These are phyloP conservation scores for Choristoneura fumiferana DNA, from an alignment of 1,140 invertebrate species.

Conservation along the genomic window DNA sequence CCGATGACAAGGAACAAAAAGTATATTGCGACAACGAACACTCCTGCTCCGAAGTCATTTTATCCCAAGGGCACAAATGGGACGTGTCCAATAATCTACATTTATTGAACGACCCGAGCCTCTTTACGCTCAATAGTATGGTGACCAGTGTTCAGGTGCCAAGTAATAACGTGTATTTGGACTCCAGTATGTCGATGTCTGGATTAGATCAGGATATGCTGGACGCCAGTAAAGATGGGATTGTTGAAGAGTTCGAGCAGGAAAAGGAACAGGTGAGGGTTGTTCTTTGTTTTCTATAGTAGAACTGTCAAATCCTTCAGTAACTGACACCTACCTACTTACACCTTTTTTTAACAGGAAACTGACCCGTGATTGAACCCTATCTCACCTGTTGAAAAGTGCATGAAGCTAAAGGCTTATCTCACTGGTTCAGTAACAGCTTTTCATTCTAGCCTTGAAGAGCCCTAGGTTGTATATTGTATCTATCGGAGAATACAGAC, in stretches of 20 bases:
- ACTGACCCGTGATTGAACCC: too few relatives aligned
- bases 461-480: too few relatives aligned
- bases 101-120: slow-evolving; percentile 76
- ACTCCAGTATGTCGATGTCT: slow-evolving; percentile 79
- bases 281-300: too few relatives aligned
- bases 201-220: slow-evolving; percentile 79
- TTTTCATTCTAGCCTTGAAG: too few relatives aligned
- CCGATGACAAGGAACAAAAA: slow-evolving; percentile 32
- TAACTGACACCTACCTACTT: too few relatives aligned
- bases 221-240: slow-evolving; percentile 57
- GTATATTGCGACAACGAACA: slow-evolving; percentile 67
- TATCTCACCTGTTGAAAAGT: too few relatives aligned
- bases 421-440: too few relatives aligned
- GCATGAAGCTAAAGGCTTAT: too few relatives aligned
- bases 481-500: too few relatives aligned
- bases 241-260: slow-evolving; percentile 40
- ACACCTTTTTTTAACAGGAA: too few relatives aligned
- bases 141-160: slow-evolving; percentile 66
- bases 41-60: slow-evolving; percentile 71
- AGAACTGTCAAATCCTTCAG: too few relatives aligned
- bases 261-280: slow-evolving; percentile 55
- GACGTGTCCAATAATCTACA: slow-evolving; percentile 80
- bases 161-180: slow-evolving; percentile 61
- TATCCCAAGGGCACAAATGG: slow-evolving; percentile 80
- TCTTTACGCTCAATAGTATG: slow-evolving; percentile 78